Conservation (phyloP, 1,140 invertebrate species). For the Gerris buenoi region DNA sequence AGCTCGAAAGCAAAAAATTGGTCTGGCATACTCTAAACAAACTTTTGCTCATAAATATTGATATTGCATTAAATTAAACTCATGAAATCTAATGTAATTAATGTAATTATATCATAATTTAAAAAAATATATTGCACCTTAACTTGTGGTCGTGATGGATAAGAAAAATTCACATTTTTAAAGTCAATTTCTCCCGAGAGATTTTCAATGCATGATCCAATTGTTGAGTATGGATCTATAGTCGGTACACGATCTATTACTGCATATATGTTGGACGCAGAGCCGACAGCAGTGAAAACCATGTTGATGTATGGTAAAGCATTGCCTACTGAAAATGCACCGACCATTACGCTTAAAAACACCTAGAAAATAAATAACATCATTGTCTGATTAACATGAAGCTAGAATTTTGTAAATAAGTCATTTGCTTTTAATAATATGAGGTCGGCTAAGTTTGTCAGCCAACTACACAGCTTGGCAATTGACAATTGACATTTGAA, state of each 20-base stretch:
- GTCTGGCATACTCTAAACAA: too few relatives aligned
- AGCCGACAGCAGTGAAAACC: constrained; percentile 57
- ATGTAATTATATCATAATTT: too few relatives aligned
- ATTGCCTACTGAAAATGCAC: constrained; percentile 64
- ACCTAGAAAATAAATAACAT: constrained; percentile 10
- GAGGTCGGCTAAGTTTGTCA: too few relatives aligned
- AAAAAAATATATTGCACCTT: constrained; percentile 30
- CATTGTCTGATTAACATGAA: too few relatives aligned
- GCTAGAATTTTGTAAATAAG: too few relatives aligned
- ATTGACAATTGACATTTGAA: too few relatives aligned
- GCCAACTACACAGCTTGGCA: too few relatives aligned
- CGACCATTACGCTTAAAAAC: constrained; percentile 62
- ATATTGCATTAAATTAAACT: too few relatives aligned
- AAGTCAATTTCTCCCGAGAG: constrained; percentile 56
- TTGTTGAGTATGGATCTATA: constrained; percentile 49
- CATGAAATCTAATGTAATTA: too few relatives aligned
- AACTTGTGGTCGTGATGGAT: constrained; percentile 62
- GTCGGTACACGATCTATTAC: constrained; percentile 56
- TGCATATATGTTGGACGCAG: constrained; percentile 58
- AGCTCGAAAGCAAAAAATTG: too few relatives aligned
- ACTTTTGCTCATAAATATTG: too few relatives aligned
- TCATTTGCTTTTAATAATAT: too few relatives aligned
- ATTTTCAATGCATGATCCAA: constrained; percentile 43
- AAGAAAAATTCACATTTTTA: constrained; percentile 56
- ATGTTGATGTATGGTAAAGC: constrained; percentile 61